phyloP scores from a whole-genome alignment of 2,797 vertebrate genomes.

The Sebastes miniatus region DNA sequence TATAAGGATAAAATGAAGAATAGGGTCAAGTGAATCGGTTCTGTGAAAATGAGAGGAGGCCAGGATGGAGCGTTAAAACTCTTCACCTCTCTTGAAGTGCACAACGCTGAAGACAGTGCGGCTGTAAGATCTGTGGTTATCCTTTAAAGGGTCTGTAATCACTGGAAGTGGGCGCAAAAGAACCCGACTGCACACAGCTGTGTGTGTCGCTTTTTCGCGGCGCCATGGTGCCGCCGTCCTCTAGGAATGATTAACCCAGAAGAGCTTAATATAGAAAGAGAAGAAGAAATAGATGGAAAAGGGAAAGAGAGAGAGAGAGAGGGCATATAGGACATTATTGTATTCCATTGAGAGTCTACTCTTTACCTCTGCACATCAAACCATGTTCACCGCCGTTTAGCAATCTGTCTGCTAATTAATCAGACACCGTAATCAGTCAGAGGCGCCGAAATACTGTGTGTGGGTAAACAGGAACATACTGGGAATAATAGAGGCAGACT shows the following conservation, averaged over 20 bases:
- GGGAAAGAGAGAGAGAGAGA: constrained; percentile 50
- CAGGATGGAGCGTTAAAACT: constrained; percentile 26
- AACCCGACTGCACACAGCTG: constrained; percentile 67
- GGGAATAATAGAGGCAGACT: constrained; percentile 17
- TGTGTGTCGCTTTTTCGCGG: constrained; percentile 66
- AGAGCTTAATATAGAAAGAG: constrained; percentile 82
- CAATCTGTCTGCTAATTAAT: constrained; percentile 83
- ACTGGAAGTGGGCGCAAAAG: constrained; percentile 49
- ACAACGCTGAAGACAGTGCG: constrained; percentile 1
- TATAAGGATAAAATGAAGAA: constrained; percentile 51
- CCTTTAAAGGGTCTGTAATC: constrained; percentile 60
- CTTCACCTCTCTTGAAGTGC: constrained; percentile 31
- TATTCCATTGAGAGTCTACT: constrained; percentile 68
- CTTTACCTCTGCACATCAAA: constrained; percentile 77
- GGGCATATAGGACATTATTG: constrained; percentile 66
- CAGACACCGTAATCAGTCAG: constrained; percentile 77
- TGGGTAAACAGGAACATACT: constrained; percentile 8
- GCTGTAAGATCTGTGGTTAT: constrained; percentile 51
- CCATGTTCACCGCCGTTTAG: constrained; percentile 72
- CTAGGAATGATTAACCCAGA: constrained; percentile 85
- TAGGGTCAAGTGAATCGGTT: constrained; percentile 64
- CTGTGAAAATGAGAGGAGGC: constrained; percentile 32
- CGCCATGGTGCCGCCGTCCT: constrained; percentile 72
- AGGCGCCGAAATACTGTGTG: constrained; percentile 38
- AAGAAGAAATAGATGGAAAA: constrained; percentile 64